phyloP scores from a whole-genome alignment of 2,888 invertebrate genomes.

The Apamea anceps region DNA sequence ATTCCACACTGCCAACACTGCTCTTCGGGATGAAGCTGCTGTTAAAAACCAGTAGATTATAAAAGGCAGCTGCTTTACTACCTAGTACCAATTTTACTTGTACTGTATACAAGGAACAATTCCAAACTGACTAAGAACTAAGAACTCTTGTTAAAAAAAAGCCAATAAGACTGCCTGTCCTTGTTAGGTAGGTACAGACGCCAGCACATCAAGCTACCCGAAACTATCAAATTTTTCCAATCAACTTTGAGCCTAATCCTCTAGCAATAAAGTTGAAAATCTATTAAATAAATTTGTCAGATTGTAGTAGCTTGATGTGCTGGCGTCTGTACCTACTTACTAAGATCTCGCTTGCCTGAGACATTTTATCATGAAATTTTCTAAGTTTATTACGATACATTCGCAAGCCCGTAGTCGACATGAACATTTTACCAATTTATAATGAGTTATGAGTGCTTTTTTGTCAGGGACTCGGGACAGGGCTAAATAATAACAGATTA shows the following conservation, averaged over 20 bases:
- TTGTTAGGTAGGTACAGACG: neutral
- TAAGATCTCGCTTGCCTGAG: neutral
- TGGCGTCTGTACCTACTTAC: no score
- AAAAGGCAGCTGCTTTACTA: neutral
- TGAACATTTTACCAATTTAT: neutral
- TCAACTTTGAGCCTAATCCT: no score
- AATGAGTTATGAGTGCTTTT: neutral
- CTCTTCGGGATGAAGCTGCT: neutral
- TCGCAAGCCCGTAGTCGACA: neutral
- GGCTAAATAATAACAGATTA: neutral
- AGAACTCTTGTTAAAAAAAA: constrained; percentile 2
- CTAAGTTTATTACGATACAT: constrained; percentile 1
- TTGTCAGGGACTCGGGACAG: neutral
- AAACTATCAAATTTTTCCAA: no score
- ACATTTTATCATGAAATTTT: constrained; percentile 1
- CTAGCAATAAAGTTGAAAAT: no score
- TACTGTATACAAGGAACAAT: neutral
- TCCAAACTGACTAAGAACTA: neutral
- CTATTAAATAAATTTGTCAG: no score
- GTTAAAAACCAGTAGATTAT: neutral
- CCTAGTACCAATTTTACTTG: neutral
- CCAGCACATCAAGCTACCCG: no score
- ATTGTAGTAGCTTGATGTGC: no score
- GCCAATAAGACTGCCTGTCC: neutral
- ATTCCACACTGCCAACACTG: no score